Evolutionary conservation across 2,797 vertebrate species (phyloP), one percentile per base, ranked within the genome.

Genomic region (Melanotaenia trifasciata): DNA sequence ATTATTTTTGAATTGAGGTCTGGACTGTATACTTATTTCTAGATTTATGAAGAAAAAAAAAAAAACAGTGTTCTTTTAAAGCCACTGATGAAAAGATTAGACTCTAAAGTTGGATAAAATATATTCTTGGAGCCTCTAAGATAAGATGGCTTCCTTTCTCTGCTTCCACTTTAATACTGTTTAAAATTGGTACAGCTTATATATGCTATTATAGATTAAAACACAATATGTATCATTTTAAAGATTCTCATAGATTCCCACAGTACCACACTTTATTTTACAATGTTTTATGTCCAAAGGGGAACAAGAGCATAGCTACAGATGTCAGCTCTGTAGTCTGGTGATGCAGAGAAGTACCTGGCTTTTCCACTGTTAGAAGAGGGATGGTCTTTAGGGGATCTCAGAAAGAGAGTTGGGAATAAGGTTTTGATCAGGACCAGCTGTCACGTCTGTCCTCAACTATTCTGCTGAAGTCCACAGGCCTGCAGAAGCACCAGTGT

Each of bases 371-470:
- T 76, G 84, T 88, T 91, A 89, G 90, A 92, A 86, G 78, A 75
- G 68, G 72, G 84, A 78, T 20, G 58, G 89, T 90, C 91, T 94
- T 90, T 72, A 54, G 94, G 91, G 92, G 74, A 90, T 91, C 62
- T 79, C 75, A 3, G 81, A 84, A 85, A 84, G 83, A 70, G 85
- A 81, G 83, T 54, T 30, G 89, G 89, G 90, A 93, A 90, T 89
- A 81, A 72, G 81, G 84, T 88, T 94, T 94, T 94, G 91, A 94
- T 94, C 93, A 92, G 89, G 87, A 92, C 90, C 92, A 92, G 93
- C 93, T 95, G 93, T 93, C 94, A 88, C 83, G 87, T 86, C 84
- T 86, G 80, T 92, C 84, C 85, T 90, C 86, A 82, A 81, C 75
- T 78, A 56, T 89, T 83, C 86, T 74, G 84, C 72, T 75, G 79